Base-by-base conservation (phyloP, 2,888 invertebrate genomes). In the Caenorhabditis uteleia region DNA sequence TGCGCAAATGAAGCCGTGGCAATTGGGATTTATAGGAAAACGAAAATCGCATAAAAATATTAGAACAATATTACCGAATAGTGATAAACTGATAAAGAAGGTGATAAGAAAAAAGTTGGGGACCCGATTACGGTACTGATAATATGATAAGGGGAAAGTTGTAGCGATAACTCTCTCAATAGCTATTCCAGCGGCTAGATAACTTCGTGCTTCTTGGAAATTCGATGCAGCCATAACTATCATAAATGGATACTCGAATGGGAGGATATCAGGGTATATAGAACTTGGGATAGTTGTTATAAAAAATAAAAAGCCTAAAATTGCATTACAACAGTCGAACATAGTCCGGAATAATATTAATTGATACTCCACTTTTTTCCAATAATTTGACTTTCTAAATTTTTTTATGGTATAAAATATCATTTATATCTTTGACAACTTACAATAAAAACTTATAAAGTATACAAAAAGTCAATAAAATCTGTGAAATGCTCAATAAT, bases 101-200 rank as follows among this genome's bases (percentile, higher is more conserved):
- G n/a, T 18, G 2, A 36, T 36, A 4, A 36, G 16, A 2, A 10
- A 10, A 36, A 18, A 7, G 20, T 36, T 36, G 2, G 36, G 20
- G 10, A 36, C 18, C 16, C 20, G 6, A 36, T 20, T 18, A 5
- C 36, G 36, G 20, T 36, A 36, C 20, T 36, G 16, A n/a, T 36
- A 36, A 10, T 20, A 36, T 6, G 2, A 20, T 8, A 36, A 20
- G 2, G 36, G 36, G 5, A 46, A 12, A n/a, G 36, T 7, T 1
- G 56, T 56, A 16, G 56, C 56, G 3, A 56, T 31, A 2, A 43
- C 29, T 27, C 46, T 14, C 23, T 56, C 56, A n/a, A 56, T 21
- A 1, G 47, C 27, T 12, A 48, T 25, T 36, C 18, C 36, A 3
- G 36, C 36, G 3, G 36, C 36, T 4, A 36, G 18, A 36, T 20